phyloP scores from a whole-genome alignment of 2,888 invertebrate species.

The Epsilonema sp. region DNA sequence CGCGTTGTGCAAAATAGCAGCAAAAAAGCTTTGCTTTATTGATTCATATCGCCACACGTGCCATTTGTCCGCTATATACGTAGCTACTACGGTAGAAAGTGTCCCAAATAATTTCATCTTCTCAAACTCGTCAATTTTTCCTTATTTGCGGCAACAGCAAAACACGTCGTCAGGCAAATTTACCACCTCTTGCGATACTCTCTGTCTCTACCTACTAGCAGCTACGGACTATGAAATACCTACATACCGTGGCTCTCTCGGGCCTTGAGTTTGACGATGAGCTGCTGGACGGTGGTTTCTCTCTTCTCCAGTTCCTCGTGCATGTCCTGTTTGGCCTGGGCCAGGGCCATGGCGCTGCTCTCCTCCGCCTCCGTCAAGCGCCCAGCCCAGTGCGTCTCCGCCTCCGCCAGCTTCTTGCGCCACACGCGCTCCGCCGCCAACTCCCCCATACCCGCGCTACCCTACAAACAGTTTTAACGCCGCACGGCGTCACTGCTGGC shows the following conservation, averaged over 20 bases:
- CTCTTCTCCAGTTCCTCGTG: constrained; percentile 47
- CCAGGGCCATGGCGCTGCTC: constrained; percentile 35
- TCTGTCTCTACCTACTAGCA: background rate
- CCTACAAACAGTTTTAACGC: constrained; percentile 1
- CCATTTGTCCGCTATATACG: no score
- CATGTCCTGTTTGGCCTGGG: constrained; percentile 62
- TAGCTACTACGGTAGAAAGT: no score
- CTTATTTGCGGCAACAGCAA: no score
- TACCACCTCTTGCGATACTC: background rate
- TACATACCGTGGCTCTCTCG: constrained; percentile 2
- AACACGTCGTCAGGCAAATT: no score
- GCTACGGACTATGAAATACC: background rate
- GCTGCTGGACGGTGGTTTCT: constrained; percentile 12
- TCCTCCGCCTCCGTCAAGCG: constrained; percentile 13
- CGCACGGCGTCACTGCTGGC: no score
- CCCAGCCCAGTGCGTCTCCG: constrained; percentile 4
- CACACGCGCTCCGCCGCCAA: constrained; percentile 16
- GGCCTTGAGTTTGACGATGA: background rate
- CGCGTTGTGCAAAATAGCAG: no score
- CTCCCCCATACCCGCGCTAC: constrained; percentile 9
- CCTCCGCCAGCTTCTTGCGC: constrained; percentile 13
- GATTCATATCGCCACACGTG: no score
- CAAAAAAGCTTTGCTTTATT: no score
- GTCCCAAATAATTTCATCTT: no score
- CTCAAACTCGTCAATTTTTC: no score